Conservation (phyloP, 1,140 invertebrate genomes). For the Pachypsylla venusta region DNA sequence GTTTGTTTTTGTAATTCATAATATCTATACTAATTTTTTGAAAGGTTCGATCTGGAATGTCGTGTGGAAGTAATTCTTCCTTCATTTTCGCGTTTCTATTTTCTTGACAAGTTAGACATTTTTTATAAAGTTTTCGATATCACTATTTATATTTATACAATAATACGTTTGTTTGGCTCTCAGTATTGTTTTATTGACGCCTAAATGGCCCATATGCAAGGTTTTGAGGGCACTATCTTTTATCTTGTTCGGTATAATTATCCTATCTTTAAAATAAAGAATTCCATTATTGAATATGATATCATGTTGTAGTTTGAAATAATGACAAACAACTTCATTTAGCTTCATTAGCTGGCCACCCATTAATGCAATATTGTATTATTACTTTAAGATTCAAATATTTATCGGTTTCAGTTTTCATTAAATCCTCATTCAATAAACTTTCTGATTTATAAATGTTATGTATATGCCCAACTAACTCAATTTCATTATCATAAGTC, state of each 20-base stretch:
- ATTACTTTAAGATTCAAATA: conserved; percentile 19
- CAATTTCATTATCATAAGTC: neutral
- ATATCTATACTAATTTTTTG: conserved; percentile 13
- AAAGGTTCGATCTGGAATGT: conserved; percentile 20
- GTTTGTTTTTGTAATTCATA: neutral
- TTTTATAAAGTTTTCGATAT: conserved; percentile 26
- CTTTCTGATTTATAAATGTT: neutral
- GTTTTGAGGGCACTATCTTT: conserved; percentile 25
- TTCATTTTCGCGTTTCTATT: conserved; percentile 22
- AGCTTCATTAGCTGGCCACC: conserved; percentile 18
- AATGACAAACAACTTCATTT: conserved; percentile 19
- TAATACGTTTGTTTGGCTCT: conserved; percentile 26
- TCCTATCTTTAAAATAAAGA: conserved; percentile 24
- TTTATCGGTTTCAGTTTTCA: conserved; percentile 17
- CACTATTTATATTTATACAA: conserved; percentile 23
- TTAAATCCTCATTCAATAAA: conserved; percentile 18
- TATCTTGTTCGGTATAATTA: conserved; percentile 26
- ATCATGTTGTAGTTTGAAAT: conserved; percentile 21
- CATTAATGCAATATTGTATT: conserved; percentile 15
- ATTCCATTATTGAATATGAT: conserved; percentile 24
- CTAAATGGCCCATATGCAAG: conserved; percentile 27
- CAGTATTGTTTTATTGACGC: conserved; percentile 25
- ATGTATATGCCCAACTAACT: neutral
- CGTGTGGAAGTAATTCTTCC: conserved; percentile 24
- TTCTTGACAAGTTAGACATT: conserved; percentile 24